phyloP scores from a whole-genome alignment of 2,797 vertebrate genomes.

The Podarcis siculus region DNA sequence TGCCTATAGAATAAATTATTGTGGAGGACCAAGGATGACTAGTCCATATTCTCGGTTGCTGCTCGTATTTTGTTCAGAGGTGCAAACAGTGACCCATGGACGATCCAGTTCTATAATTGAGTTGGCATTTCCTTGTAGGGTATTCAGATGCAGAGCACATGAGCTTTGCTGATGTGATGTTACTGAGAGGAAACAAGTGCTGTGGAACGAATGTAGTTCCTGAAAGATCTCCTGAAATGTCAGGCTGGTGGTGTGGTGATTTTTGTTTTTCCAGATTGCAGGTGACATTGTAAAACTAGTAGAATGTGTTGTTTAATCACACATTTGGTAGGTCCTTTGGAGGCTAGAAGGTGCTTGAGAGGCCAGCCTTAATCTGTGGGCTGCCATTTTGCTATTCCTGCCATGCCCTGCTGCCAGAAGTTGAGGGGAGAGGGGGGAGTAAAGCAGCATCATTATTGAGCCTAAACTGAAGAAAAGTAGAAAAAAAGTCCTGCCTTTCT shows the following conservation, averaged over 20 bases:
- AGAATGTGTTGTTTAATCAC: background rate
- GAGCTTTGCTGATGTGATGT: background rate
- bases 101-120: background rate
- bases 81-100: background rate
- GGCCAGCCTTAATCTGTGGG: background rate
- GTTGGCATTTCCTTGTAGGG: background rate
- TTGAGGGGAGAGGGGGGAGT: background rate
- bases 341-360: background rate
- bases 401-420: background rate
- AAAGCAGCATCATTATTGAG: background rate
- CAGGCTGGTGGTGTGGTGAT: background rate
- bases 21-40: background rate
- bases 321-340: background rate
- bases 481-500: background rate
- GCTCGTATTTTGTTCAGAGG: background rate
- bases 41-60: background rate
- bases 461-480: background rate
- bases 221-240: background rate
- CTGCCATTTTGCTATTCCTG: background rate
- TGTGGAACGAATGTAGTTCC: background rate
- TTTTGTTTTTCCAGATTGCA: background rate
- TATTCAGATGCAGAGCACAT: background rate
- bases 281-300: background rate
- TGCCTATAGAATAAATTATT: background rate
- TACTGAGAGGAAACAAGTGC: too few species aligned